A percentile compares a stretch with the other conserved stretches of the same genome.
Conservation (phyloP, 1,140 invertebrate species). For the Onthophagus taurus region DNA sequence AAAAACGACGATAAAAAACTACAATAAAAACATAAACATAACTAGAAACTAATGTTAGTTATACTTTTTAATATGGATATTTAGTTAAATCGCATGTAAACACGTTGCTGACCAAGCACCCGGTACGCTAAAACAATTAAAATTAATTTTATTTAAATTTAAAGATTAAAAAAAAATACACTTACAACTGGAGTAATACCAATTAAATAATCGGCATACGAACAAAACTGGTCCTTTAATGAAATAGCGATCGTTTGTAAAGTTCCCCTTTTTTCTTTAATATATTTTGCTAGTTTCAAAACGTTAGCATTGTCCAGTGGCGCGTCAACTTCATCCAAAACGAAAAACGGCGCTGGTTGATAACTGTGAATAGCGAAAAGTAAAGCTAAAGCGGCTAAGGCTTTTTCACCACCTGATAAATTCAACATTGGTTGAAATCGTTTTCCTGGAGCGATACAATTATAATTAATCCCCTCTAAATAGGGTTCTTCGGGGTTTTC, state of each 20-base stretch:
- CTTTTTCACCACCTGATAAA: slow-evolving; percentile 97
- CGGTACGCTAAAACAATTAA: slow-evolving; percentile 50
- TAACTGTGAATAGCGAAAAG: slow-evolving; percentile 97
- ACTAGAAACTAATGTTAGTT: neutral
- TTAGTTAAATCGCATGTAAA: slow-evolving; percentile 71
- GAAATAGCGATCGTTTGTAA: slow-evolving; percentile 99
- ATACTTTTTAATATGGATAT: slow-evolving; percentile 36
- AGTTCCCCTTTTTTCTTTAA: slow-evolving; percentile 67
- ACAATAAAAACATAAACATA: neutral
- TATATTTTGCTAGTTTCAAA: slow-evolving; percentile 88
- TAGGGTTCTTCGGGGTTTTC: slow-evolving; percentile 99
- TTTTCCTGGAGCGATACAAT: slow-evolving; percentile 93
- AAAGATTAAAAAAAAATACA: slow-evolving; percentile 18
- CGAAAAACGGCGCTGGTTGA: slow-evolving; percentile 97
- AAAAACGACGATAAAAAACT: no score
- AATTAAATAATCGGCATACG: slow-evolving; percentile 92
- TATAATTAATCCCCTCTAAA: slow-evolving; percentile 95
- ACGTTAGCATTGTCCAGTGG: slow-evolving; percentile 99
- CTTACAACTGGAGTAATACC: slow-evolving; percentile 94
- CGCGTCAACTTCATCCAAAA: slow-evolving; percentile 99
- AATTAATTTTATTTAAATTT: slow-evolving; percentile 16
- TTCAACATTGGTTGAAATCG: slow-evolving; percentile 98
- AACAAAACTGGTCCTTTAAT: slow-evolving; percentile 99
- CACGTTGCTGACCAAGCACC: slow-evolving; percentile 85
- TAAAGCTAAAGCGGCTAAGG: slow-evolving; percentile 91